Base-by-base conservation (phyloP, 2,888 invertebrate genomes). In the Drosophila flavopinicola region DNA sequence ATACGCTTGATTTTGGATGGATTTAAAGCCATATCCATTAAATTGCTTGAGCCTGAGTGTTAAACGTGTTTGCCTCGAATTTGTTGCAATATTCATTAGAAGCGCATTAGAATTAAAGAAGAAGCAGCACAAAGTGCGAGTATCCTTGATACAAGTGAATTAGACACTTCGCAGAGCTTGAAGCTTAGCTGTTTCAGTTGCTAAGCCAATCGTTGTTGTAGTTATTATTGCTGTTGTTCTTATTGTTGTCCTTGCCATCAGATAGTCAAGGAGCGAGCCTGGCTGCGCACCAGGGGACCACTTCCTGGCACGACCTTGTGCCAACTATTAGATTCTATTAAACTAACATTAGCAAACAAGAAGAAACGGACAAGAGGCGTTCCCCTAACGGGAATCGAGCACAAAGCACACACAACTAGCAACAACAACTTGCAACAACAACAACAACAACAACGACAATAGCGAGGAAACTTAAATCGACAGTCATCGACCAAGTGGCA, bases 291-390 rank as follows among this genome's bases (percentile, higher is more conserved):
- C 67, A 68, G 47, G 47, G 29, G 41, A 37, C 33, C 37, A 52
- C 30, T 57, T 30, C 39, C 54, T 30, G 33, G 27, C 29, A 33
- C 52, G 52, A 39, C 71, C 72, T 72, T 74, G 74, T 44, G 32
- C 49, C 53, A 49, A 42, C 44, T 61, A 78, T 72, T 69, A 51
- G 69, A 78, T 76, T 75, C 15, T 54, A 69, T 72, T 68, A 68
- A 64, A 63, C 61, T 54, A 51, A 44, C 59, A 71, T 67, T 58
- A 56, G 59, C 66, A 77, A 78, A 65, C 49, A 75, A 44, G 35
- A 45, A n/a, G n/a, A 52, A 59, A 59, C 38, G 49, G 38, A 56
- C 24, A 30, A 10, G 27, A 47, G 17, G 27, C 38, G 45, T 23
- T 13, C 29, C 13, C 32, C 29, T 4, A 39, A 37, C 13, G 30